Base-by-base conservation (phyloP, 2,797 vertebrate genomes). In the Crocidura indochinensis region DNA sequence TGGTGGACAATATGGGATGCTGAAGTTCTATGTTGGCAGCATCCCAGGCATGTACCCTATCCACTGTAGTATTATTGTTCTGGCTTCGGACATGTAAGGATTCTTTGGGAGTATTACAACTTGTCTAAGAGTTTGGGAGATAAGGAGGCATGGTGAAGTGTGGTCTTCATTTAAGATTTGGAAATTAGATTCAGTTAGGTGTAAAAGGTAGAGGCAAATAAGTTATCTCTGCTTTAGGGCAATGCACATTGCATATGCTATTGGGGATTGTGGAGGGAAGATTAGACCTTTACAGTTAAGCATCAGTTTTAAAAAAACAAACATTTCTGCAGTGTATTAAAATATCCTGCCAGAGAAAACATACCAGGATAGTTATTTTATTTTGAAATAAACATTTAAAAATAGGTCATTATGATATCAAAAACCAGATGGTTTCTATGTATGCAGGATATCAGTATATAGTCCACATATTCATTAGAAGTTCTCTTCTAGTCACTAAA, bases 321-420 rank as follows among this genome's bases (percentile, higher is more conserved):
- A 73, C 14, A 65, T 1, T 47, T 8, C 2, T 19, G 12, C 6
- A 24, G 73, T 31, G 10, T 49, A 49, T 85, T 86, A 85, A 14
- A 12, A 76, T 81, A 65, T 86, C 68, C 19, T 68, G 60, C 49
- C 56, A 76, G 62, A 93, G 31, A 74, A 87, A 83, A 85, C 38
- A 87, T n/a, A 87, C 4, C 9, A 31, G 19, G 77, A 84, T 47
- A 88, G 20, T 19, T 31, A 71, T 68, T 88, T 74, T 87, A 38
- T 56, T 84, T 92, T 56, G 77, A 82, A 92, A 69, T 73, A 24
- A 69, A n/a, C 73, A 56, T 67, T 89, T 90, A 27, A 64, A 69
- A 85, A 44, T 64, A 38, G 79, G 87, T 67, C 53, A 19, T 69
- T 12, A 22, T 19, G 49, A 29, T 20, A 67, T 71, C 78, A 68